A percentile compares a stretch with the other conserved stretches of the same genome.
phyloP scores from a whole-genome alignment of 2,888 invertebrate species.

The Andrena bucephala region DNA sequence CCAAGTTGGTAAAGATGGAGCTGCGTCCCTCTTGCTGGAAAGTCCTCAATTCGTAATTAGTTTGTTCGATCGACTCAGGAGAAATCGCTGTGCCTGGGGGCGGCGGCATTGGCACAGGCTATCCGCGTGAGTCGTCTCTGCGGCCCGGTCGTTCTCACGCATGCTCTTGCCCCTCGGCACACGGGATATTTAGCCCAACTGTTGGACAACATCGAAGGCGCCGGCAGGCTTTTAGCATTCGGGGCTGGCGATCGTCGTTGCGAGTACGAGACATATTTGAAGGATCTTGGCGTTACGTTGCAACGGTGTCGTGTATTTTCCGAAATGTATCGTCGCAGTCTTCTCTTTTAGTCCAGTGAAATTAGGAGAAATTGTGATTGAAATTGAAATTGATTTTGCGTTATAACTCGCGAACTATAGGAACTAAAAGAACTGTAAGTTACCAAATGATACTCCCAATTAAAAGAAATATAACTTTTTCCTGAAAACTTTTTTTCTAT shows the following conservation, averaged over 20 bases:
- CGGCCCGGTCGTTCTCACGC: conserved; percentile 92
- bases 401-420: too few relatives aligned
- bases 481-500: too few relatives aligned
- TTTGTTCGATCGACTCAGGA: conserved; percentile 86
- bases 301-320: conserved; percentile 80
- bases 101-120: conserved; percentile 90
- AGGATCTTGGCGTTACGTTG: conserved; percentile 88
- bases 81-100: conserved; percentile 92
- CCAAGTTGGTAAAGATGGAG: too few relatives aligned
- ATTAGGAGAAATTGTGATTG: too few relatives aligned
- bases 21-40: too few relatives aligned
- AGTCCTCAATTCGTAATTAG: background rate
- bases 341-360: too few relatives aligned
- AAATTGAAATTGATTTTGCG: too few relatives aligned
- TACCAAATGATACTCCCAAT: too few relatives aligned
- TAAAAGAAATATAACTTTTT: too few relatives aligned
- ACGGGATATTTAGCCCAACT: conserved; percentile 92
- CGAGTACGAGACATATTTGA: conserved; percentile 90
- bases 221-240: conserved; percentile 88
- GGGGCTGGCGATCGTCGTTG: conserved; percentile 86
- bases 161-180: conserved; percentile 92
- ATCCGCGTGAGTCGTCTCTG: conserved; percentile 88
- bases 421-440: too few relatives aligned
- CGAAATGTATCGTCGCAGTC: conserved; percentile 72
- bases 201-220: conserved; percentile 87